Evolutionary conservation across 2,113 vertebrate species (phyloP).

Genomic region (Etheostoma cragini): DNA sequence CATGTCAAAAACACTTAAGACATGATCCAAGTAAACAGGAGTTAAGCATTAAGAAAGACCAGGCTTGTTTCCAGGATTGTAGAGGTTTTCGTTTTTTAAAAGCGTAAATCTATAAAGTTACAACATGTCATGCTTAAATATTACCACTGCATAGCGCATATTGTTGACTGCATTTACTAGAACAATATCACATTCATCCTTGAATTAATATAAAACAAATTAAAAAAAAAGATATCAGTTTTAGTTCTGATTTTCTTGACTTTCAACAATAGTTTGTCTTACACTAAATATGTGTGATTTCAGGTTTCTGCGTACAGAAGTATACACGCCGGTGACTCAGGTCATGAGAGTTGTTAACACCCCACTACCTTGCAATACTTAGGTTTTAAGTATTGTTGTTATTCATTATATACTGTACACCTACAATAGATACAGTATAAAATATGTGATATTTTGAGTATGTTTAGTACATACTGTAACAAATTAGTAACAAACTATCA

Average conservation of each 20-base stretch:
- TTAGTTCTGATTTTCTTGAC: background rate
- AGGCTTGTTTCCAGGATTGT: background rate
- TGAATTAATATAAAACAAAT: background rate
- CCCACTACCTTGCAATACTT: background rate
- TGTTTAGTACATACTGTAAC: background rate
- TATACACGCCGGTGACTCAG: too few species aligned
- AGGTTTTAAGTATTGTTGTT: background rate
- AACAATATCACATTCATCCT: background rate
- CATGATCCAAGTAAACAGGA: background rate
- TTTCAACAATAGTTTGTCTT: background rate
- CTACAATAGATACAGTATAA: background rate
- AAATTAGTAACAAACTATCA: background rate
- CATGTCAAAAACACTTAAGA: conserved; percentile 45
- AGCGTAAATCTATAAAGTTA: background rate
- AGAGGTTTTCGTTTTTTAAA: background rate
- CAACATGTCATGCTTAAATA: background rate
- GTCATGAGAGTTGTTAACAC: too few species aligned
- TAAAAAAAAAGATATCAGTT: background rate
- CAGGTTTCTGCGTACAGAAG: too few species aligned
- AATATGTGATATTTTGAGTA: background rate
- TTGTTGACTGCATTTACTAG: background rate
- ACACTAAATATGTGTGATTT: background rate
- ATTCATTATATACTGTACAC: background rate
- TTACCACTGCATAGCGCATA: background rate
- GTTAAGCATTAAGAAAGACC: background rate